Percentiles rank a stretch among this genome's conserved stretches.
These are phyloP conservation scores for Tenualosa thibaudeaui DNA, from an alignment of 2,797 vertebrate species.

Conservation along the genomic window DNA sequence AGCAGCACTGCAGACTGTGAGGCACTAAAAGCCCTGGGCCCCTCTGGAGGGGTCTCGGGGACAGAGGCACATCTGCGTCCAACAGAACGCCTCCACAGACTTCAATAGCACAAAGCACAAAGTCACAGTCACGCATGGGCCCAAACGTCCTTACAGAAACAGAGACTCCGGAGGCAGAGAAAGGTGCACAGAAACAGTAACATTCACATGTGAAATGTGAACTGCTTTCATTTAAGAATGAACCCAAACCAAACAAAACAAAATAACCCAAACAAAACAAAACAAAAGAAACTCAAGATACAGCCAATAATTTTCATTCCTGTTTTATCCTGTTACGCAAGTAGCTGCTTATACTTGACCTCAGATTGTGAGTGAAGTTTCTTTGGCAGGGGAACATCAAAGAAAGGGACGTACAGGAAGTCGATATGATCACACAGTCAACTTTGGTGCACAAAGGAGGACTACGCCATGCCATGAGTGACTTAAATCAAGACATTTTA, in stretches of 20 bases:
- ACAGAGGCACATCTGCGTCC: not conserved
- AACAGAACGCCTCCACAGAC: not conserved
- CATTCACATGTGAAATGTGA: conserved; percentile 52
- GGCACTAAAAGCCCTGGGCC: not conserved
- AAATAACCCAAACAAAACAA: not conserved
- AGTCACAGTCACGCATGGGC: not conserved
- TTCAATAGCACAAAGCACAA: not conserved
- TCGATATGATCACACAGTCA: conserved; percentile 46
- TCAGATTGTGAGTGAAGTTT: conserved; percentile 43
- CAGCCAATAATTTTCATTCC: conserved; percentile 14
- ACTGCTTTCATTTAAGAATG: conserved; percentile 36
- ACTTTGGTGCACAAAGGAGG: conserved; percentile 42
- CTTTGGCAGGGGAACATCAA: conserved; percentile 44
- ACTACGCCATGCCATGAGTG: conserved; percentile 46
- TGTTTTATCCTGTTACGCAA: conserved; percentile 26
- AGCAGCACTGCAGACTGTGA: not conserved
- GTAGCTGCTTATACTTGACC: conserved; percentile 39
- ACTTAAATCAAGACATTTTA: conserved; percentile 43
- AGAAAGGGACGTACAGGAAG: conserved; percentile 45
- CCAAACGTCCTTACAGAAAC: not conserved
- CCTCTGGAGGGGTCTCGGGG: not conserved
- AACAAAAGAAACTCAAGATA: conserved; percentile 3
- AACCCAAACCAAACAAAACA: not conserved
- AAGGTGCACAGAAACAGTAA: conserved; percentile 55
- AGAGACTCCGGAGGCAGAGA: conserved; percentile 36